Conservation (phyloP, 2,113 vertebrate genomes). For the Gymnocephalus cernua region DNA sequence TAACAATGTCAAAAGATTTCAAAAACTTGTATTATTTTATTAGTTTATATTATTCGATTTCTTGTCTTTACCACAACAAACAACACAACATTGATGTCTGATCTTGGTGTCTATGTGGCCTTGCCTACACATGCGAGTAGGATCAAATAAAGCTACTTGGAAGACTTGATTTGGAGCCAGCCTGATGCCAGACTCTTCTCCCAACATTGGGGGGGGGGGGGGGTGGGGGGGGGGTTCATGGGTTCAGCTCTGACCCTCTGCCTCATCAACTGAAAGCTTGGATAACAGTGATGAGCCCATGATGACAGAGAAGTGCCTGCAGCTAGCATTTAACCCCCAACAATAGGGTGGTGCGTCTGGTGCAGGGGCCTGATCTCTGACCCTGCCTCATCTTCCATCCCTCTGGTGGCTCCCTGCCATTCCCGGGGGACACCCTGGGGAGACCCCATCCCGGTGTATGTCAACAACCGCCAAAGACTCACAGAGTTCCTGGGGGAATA, state of each 20-base stretch:
- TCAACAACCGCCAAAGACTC: slow-evolving; percentile 45
- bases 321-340: slow-evolving; percentile 66
- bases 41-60: background rate
- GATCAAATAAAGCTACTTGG: background rate
- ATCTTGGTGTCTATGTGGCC: background rate
- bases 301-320: slow-evolving; percentile 78
- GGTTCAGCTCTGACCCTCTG: slow-evolving; percentile 49
- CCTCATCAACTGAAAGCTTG: slow-evolving; percentile 60
- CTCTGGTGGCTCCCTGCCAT: slow-evolving; percentile 37
- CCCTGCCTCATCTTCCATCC: slow-evolving; percentile 68
- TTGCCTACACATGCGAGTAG: background rate
- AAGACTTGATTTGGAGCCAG: background rate
- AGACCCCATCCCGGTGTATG: slow-evolving; percentile 48
- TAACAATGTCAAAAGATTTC: background rate
- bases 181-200: slow-evolving; percentile 3
- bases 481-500: background rate
- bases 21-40: background rate
- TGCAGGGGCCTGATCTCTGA: slow-evolving; percentile 67
- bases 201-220: background rate
- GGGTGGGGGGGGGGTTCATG: background rate
- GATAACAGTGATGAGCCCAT: slow-evolving; percentile 76
- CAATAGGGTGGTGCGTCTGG: slow-evolving; percentile 61
- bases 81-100: background rate
- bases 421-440: slow-evolving; percentile 46
- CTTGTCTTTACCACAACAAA: background rate